Conservation (phyloP, 2,113 vertebrate species). For the Herpetotheres cachinnans region DNA sequence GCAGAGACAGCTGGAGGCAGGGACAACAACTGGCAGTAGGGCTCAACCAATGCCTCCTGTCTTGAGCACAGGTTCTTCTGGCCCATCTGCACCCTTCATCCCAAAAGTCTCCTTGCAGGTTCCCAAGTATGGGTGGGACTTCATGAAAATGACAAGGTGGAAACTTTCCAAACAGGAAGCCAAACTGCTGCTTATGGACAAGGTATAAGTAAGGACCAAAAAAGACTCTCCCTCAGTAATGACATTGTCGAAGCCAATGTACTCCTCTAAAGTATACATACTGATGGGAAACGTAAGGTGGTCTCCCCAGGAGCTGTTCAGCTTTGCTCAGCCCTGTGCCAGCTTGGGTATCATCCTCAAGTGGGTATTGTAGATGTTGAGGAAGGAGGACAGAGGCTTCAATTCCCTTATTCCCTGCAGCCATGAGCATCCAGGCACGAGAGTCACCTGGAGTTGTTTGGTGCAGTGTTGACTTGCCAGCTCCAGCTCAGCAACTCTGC, state of each 20-base stretch:
- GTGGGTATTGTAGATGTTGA: background rate
- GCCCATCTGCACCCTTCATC: accelerated
- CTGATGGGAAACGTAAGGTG: background rate
- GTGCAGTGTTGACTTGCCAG: background rate
- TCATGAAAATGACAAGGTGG: background rate
- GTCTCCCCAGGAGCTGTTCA: background rate
- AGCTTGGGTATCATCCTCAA: background rate
- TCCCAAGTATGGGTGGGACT: background rate
- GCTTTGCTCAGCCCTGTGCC: background rate
- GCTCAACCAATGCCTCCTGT: accelerated
- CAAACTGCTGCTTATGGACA: background rate
- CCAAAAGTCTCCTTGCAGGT: background rate
- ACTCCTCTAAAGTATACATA: background rate
- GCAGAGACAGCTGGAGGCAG: background rate
- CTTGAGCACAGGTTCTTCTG: background rate
- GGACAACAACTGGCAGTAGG: background rate
- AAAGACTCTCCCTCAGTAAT: background rate
- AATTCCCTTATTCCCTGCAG: background rate
- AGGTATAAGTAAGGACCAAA: background rate
- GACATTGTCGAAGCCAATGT: background rate
- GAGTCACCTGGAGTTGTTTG: background rate
- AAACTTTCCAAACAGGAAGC: background rate
- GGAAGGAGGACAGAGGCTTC: background rate
- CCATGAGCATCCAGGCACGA: background rate
- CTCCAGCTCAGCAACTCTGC: background rate